Percentiles rank a stretch among this genome's conserved stretches.
These are phyloP conservation scores for Oreohelix idahoensis DNA, from an alignment of 1,140 invertebrate genomes.

Conservation along the genomic window DNA sequence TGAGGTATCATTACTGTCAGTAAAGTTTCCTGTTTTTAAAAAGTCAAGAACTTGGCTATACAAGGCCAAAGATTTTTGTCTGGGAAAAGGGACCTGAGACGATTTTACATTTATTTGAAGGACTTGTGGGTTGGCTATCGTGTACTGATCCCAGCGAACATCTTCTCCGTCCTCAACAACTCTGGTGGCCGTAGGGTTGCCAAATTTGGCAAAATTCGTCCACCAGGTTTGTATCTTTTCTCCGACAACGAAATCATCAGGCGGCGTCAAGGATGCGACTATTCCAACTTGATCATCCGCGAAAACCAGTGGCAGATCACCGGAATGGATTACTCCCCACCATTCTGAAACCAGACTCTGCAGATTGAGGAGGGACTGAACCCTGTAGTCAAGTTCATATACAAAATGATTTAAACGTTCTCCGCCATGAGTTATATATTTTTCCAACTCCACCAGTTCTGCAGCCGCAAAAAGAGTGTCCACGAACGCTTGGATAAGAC, in stretches of 20 bases:
- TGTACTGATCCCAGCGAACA: slow-evolving; percentile 22
- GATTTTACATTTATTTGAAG: slow-evolving; percentile 3
- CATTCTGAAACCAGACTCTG: not conserved
- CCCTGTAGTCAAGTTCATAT: not conserved
- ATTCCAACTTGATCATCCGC: not conserved
- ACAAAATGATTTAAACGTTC: not conserved
- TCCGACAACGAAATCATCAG: not conserved
- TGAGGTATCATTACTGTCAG: no score
- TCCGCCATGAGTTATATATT: not conserved
- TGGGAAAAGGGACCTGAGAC: not conserved
- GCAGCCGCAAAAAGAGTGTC: slow-evolving; percentile 1
- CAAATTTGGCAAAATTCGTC: slow-evolving; percentile 33
- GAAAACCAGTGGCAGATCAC: slow-evolving; percentile 14
- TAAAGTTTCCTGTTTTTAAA: not conserved
- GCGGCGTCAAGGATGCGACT: not conserved
- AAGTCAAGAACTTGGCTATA: not conserved
- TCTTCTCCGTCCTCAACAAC: not conserved
- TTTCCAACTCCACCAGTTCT: not conserved
- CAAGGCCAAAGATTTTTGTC: not conserved
- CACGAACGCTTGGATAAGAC: not conserved
- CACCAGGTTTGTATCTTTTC: slow-evolving; percentile 3
- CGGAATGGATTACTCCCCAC: slow-evolving; percentile 4
- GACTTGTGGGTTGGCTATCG: not conserved
- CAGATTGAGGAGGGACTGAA: not conserved
- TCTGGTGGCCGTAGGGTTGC: slow-evolving; percentile 13